Percentiles rank a stretch among this genome's conserved stretches.
phyloP scores from a whole-genome alignment of 2,888 invertebrate genomes.

The Argyra leucocephala region DNA sequence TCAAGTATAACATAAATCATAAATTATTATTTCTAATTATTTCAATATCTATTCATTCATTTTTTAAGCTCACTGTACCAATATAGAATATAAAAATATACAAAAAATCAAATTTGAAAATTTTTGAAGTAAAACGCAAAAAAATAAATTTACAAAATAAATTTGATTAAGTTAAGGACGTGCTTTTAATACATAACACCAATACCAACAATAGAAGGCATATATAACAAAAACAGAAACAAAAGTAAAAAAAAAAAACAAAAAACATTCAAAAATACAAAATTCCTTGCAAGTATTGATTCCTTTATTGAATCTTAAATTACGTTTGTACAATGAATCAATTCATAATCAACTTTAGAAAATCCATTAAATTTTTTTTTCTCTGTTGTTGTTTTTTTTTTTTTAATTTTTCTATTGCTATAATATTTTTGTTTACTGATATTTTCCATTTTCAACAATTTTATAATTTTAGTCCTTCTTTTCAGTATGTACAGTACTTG shows the following conservation, averaged over 20 bases:
- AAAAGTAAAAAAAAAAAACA: background rate
- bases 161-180: conserved; percentile 4
- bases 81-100: too few relatives aligned
- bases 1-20: too few relatives aligned
- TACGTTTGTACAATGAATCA: background rate
- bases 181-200: background rate
- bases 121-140: too few relatives aligned
- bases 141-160: background rate
- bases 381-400: background rate
- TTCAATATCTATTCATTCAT: too few relatives aligned
- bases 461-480: too few relatives aligned
- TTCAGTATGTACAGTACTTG: too few relatives aligned
- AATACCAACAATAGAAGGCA: background rate
- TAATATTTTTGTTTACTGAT: background rate
- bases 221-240: background rate
- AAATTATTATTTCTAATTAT: too few relatives aligned
- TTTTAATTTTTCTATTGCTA: background rate
- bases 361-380: background rate
- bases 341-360: conserved; percentile 3
- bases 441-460: background rate
- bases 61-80: too few relatives aligned
- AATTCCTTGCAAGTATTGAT: background rate
- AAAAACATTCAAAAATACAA: background rate
- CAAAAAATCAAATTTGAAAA: too few relatives aligned
- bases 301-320: conserved; percentile 1